phyloP scores from a whole-genome alignment of 2,113 vertebrate genomes.

The Saguinus midas region DNA sequence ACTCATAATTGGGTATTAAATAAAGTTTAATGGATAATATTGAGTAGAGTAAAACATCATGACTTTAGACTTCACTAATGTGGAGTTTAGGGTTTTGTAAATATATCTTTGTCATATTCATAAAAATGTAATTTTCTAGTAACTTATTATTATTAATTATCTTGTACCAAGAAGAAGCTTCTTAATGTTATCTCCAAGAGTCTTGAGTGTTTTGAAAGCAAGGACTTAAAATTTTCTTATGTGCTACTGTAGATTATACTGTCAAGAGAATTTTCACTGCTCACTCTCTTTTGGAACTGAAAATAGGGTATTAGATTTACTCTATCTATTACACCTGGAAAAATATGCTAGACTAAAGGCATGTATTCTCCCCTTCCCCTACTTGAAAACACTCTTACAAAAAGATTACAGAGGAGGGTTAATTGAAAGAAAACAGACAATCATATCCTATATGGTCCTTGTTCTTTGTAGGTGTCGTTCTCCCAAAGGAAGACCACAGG shows the following conservation, averaged over 20 bases:
- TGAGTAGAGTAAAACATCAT: not conserved
- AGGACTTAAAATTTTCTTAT: not conserved
- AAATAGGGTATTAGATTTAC: not conserved
- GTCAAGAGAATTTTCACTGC: not conserved
- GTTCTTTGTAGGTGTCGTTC: not conserved
- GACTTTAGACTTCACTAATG: conserved; percentile 7
- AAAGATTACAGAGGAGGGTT: conserved; percentile 8
- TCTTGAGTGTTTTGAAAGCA: not conserved
- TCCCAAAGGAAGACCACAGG: not conserved
- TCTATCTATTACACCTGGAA: not conserved
- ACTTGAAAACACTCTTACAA: not conserved
- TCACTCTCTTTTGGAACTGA: not conserved
- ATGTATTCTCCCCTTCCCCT: not conserved
- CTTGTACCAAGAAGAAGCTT: not conserved
- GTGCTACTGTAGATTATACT: not conserved
- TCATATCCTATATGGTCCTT: not conserved
- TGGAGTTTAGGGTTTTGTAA: not conserved
- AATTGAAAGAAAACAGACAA: not conserved
- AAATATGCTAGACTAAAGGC: not conserved
- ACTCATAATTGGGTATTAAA: conserved; percentile 47
- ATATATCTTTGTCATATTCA: not conserved
- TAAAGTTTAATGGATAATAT: not conserved
- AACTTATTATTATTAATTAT: conserved; percentile 35
- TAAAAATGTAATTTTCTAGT: not conserved
- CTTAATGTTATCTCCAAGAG: not conserved